Conservation (phyloP, 2,888 invertebrate genomes). For the Sphaeridia pumilis region DNA sequence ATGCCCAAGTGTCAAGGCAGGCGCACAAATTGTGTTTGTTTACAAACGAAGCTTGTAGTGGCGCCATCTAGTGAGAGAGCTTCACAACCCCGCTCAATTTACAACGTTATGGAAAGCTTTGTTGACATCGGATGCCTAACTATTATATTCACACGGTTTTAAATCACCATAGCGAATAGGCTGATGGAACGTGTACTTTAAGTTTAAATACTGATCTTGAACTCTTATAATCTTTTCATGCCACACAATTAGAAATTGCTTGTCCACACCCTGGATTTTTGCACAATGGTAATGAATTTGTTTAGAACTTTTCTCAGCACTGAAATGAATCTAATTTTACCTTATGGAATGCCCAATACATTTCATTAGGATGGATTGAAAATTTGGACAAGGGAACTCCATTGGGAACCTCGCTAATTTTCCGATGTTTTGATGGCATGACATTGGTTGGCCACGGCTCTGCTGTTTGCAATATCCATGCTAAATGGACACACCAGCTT, state of each 20-base stretch:
- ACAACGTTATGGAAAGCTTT: too few species aligned
- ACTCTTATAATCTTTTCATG: too few species aligned
- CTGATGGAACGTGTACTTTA: too few species aligned
- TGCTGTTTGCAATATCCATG: constrained; percentile 84
- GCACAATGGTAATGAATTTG: constrained; percentile 59
- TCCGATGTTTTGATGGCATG: constrained; percentile 86
- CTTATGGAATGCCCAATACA: not conserved
- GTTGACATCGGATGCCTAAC: too few species aligned
- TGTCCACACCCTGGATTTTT: constrained; percentile 88
- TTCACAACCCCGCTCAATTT: too few species aligned
- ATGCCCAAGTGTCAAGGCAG: constrained; percentile 44
- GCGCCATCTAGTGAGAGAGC: not conserved
- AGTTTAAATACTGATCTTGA: too few species aligned
- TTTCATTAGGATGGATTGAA: constrained; percentile 55
- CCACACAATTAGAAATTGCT: constrained; percentile 98
- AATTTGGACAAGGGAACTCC: constrained; percentile 71
- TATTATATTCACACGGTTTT: too few species aligned
- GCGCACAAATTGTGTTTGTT: too few species aligned
- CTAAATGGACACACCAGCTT: constrained; percentile 84
- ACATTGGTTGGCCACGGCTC: constrained; percentile 75
- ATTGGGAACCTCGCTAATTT: constrained; percentile 81
- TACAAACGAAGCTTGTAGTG: not conserved
- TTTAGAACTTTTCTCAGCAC: not conserved
- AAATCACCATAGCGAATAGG: too few species aligned
- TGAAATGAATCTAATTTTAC: not conserved